Conservation (phyloP, 1,140 invertebrate genomes). For the Drosophila repletoides region DNA sequence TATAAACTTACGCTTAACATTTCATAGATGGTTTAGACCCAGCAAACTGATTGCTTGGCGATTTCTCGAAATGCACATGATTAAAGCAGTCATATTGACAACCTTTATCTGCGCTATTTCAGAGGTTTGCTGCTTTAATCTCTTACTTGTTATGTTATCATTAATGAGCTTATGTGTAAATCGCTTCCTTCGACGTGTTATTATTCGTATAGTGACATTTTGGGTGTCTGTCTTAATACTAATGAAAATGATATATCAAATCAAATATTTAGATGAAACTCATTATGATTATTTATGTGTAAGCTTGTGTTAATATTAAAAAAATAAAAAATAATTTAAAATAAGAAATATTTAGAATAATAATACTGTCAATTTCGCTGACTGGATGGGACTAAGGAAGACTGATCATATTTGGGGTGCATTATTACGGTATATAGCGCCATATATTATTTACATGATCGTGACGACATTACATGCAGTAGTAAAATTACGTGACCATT, state of each 20-base stretch:
- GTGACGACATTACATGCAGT: conserved; percentile 94
- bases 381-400: conserved; percentile 95
- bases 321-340: neutral
- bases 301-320: conserved; percentile 6
- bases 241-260: conserved; percentile 97
- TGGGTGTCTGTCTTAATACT: conserved; percentile 92
- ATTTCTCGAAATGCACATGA: conserved; percentile 95
- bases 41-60: conserved; percentile 85
- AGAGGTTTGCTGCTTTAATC: conserved; percentile 83
- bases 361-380: conserved; percentile 88
- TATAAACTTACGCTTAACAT: conserved; percentile 11
- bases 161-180: conserved; percentile 88
- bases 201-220: conserved; percentile 90
- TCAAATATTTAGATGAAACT: conserved; percentile 91
- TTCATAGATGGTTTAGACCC: conserved; percentile 43
- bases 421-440: conserved; percentile 88
- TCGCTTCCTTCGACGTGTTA: conserved; percentile 86
- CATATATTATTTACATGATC: conserved; percentile 92
- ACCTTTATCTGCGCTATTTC: conserved; percentile 84
- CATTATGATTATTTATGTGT: conserved; percentile 70
- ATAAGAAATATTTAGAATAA: conserved; percentile 33
- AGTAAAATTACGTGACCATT: conserved; percentile 92
- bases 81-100: conserved; percentile 92
- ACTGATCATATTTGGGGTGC: conserved; percentile 75
- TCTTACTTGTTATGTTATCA: conserved; percentile 89